These are phyloP conservation scores for Rhea pennata DNA, from an alignment of 2,113 vertebrate species.

Conservation along the genomic window DNA sequence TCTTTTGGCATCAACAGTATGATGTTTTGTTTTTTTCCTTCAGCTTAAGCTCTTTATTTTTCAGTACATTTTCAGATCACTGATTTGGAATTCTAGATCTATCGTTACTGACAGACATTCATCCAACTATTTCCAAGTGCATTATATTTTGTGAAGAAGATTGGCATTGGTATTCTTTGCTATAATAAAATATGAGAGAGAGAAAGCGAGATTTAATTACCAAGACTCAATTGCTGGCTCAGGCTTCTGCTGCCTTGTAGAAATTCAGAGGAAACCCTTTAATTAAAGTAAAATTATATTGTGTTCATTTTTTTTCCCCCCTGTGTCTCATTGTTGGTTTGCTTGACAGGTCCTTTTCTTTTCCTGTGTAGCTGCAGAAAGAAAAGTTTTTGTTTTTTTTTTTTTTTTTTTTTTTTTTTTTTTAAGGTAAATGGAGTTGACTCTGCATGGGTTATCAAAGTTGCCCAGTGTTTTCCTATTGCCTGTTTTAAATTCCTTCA, in stretches of 20 bases:
- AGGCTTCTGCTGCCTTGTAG: background rate
- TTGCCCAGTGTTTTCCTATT: background rate
- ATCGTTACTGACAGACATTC: background rate
- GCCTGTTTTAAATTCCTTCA: background rate
- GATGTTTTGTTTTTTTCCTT: background rate
- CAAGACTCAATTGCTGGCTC: background rate
- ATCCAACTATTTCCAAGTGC: background rate
- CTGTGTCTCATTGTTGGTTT: background rate
- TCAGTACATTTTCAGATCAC: background rate
- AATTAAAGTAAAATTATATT: background rate
- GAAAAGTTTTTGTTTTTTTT: background rate
- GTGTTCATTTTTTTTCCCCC: background rate
- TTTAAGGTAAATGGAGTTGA: background rate
- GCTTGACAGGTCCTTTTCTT: background rate
- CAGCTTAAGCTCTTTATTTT: background rate
- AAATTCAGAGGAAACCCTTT: background rate
- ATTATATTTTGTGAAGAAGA: background rate
- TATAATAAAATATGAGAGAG: background rate
- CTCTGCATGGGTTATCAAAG: background rate
- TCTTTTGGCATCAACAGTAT: background rate
- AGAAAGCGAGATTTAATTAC: background rate
- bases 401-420: background rate
- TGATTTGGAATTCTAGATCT: background rate
- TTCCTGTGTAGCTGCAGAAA: background rate
- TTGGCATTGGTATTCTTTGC: background rate